Evolutionary conservation across 2,113 vertebrate species (phyloP), one percentile per base, ranked within the genome.

Genomic region (Semnornis frantzii): DNA sequence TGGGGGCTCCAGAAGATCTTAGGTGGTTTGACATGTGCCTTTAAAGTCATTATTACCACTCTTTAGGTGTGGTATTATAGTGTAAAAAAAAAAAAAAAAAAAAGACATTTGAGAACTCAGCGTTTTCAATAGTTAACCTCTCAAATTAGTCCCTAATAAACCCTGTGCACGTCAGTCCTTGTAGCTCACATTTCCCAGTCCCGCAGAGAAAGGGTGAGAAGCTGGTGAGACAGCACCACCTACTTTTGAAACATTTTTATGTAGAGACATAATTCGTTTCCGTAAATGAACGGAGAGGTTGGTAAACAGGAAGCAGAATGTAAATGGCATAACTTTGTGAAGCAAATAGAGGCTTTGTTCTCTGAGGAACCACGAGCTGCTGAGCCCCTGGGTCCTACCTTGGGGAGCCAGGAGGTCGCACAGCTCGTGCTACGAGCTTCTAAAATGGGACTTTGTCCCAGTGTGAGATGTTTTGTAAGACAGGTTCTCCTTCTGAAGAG

Each of bases 221-320:
- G 70, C 66, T 89, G 93, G 79, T 17, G 55, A 80, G 55, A 89
- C 68, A 95, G 95, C 95, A 92, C 91, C 91, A 86, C 91, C 91
- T 89, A 21, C 86, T 94, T 93, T 65, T 48, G 84, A 87, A 93
- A 87, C 54, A 0, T 9, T 70, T 90, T 2, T 14, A 6, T 48
- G 68, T 74, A 19, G 50, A 89, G 20, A 54, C 71, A 5, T 46
- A 8, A 2, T 31, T 28, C 13, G 7, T 57, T 93, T 74, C 83
- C 3, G 0, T n/a, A 7, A 74, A 31, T 1, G 77, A 66, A 68
- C 42, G 28, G 66, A 31, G 60, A 64, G 73, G 52, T 37, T 1
- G 0, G n/a, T 44, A 77, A 88, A 83, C 86, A 86, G 94, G 95
- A 88, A 91, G 54, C 76, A 71, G 39, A 82, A 72, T 64, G 77